phyloP scores from a whole-genome alignment of 2,113 vertebrate species.

The Atherinomorus stipes region DNA sequence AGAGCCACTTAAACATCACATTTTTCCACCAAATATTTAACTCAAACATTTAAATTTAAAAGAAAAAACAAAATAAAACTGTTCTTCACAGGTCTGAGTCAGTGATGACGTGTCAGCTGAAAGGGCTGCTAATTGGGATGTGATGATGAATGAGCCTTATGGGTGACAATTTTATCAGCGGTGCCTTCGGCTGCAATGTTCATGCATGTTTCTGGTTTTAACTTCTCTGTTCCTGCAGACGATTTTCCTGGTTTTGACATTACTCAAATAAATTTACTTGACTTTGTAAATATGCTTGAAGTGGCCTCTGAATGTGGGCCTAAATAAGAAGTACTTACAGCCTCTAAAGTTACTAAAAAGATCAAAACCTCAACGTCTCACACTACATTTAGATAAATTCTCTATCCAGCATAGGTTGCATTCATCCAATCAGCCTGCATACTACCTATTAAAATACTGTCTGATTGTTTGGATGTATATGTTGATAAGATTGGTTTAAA shows the following conservation, averaged over 20 bases:
- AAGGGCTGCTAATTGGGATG: background rate
- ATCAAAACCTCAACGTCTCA: background rate
- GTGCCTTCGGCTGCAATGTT: constrained; percentile 56
- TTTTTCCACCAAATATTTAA: background rate
- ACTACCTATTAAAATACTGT: background rate
- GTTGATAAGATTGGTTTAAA: background rate
- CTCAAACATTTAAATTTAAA: background rate
- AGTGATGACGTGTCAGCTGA: background rate
- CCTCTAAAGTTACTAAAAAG: background rate
- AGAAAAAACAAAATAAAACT: no score
- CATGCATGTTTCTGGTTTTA: background rate
- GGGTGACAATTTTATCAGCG: constrained; percentile 10
- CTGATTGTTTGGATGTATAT: background rate
- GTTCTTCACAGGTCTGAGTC: no score
- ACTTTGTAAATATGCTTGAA: background rate
- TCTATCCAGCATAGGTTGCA: background rate
- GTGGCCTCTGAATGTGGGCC: background rate
- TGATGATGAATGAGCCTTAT: constrained; percentile 29
- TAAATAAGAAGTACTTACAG: background rate
- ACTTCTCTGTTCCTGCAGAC: background rate
- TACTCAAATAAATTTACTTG: background rate
- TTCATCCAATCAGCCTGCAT: constrained; percentile 9
- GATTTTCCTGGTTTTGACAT: background rate
- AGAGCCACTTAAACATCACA: no score
- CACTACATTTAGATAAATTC: background rate